Conservation (phyloP, 2,113 vertebrate species). For the Laticauda colubrina region DNA sequence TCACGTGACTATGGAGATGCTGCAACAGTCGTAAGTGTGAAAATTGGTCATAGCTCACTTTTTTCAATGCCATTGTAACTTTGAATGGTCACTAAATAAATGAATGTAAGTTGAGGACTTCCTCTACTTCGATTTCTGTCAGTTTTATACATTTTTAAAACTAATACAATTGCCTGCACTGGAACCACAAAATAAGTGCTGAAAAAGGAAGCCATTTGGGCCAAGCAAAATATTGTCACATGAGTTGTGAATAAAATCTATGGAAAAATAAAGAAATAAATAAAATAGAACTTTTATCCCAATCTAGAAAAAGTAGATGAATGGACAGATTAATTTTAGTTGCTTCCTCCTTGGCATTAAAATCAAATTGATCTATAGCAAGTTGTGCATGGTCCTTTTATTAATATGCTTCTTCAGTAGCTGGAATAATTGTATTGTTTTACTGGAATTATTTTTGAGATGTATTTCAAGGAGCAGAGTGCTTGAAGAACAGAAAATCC, state of each 20-base stretch:
- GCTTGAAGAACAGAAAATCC: background rate
- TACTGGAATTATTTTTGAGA: constrained; percentile 22
- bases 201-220: background rate
- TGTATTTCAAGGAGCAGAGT: background rate
- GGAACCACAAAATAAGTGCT: background rate
- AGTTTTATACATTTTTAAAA: constrained; percentile 13
- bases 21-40: no score
- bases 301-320: constrained; percentile 1
- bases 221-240: constrained; percentile 14
- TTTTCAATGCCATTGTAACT: no score
- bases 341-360: constrained; percentile 10
- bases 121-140: background rate
- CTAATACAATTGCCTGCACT: background rate
- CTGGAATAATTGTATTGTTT: constrained; percentile 13
- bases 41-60: no score
- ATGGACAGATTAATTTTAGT: background rate
- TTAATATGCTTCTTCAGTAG: background rate
- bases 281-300: background rate
- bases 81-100: no score
- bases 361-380: background rate
- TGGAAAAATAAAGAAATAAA: constrained; percentile 22
- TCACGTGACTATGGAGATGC: no score
- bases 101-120: no score
- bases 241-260: constrained; percentile 35
- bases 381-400: background rate